Conservation (phyloP, 2,888 invertebrate species). For the Amitus sp. region DNA sequence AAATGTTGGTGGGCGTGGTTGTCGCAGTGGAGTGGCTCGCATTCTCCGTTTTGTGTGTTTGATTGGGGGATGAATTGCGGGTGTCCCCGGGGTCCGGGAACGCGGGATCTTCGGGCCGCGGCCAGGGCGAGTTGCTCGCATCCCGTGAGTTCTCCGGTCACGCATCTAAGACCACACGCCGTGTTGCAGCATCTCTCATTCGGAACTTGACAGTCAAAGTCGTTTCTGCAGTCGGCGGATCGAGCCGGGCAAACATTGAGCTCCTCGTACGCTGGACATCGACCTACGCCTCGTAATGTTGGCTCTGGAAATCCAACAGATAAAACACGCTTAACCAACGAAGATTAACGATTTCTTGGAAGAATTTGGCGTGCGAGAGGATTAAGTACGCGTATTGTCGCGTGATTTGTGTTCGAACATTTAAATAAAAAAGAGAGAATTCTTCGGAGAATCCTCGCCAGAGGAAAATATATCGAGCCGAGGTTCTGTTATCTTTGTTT, state of each 20-base stretch:
- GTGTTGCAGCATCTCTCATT: constrained; percentile 76
- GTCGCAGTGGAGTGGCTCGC: constrained; percentile 82
- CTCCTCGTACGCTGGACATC: constrained; percentile 60
- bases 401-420: too few relatives aligned
- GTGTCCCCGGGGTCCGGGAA: constrained; percentile 67
- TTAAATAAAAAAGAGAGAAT: too few relatives aligned
- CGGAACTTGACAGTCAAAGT: constrained; percentile 70
- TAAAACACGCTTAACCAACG: too few relatives aligned
- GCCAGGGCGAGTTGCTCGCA: constrained; percentile 75
- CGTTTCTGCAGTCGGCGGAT: constrained; percentile 70
- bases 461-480: too few relatives aligned
- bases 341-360: too few relatives aligned
- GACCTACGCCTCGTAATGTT: constrained; percentile 47
- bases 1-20: constrained; percentile 70
- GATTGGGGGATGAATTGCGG: constrained; percentile 74
- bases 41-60: constrained; percentile 76
- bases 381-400: too few relatives aligned
- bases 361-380: too few relatives aligned
- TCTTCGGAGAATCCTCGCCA: too few relatives aligned
- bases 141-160: constrained; percentile 65
- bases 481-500: too few relatives aligned
- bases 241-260: constrained; percentile 70
- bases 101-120: constrained; percentile 72
- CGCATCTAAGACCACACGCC: constrained; percentile 70
- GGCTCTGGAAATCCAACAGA: constrained; percentile 44